Conservation (phyloP, 2,888 invertebrate genomes). For the Glaucopsyche alexis region DNA sequence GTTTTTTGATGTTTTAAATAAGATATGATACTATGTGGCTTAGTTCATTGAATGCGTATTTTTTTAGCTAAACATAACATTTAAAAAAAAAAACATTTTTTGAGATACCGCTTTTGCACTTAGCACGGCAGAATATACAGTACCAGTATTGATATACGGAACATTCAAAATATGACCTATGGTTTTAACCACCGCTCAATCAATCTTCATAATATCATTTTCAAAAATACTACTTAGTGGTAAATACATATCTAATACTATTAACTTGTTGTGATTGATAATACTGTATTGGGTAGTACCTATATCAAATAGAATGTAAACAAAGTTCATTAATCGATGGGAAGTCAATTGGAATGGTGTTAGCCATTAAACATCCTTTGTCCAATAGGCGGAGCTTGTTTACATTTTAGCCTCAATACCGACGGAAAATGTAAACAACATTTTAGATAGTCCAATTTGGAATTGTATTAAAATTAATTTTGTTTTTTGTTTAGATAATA, state of each 20-base stretch:
- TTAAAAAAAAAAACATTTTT: too few species aligned
- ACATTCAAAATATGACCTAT: too few species aligned
- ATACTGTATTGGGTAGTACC: background rate
- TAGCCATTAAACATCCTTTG: conserved; percentile 10
- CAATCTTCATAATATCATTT: too few species aligned
- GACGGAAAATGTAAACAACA: background rate
- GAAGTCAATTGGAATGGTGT: background rate
- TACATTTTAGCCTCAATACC: conserved; percentile 11
- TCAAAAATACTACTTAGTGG: background rate
- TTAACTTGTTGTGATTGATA: background rate
- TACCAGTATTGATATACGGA: too few species aligned
- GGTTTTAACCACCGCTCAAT: too few species aligned
- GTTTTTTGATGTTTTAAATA: too few species aligned
- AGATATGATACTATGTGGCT: too few species aligned
- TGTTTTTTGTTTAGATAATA: background rate
- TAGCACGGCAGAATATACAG: too few species aligned
- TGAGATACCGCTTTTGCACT: too few species aligned
- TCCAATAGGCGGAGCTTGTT: conserved; percentile 10
- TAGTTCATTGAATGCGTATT: too few species aligned
- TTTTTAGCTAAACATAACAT: too few species aligned
- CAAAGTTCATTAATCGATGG: conserved; percentile 5
- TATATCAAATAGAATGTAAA: background rate
- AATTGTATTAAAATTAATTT: background rate
- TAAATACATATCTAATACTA: background rate
- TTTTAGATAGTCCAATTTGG: background rate